These are phyloP conservation scores for Poeciliopsis turrubarensis DNA, from an alignment of 2,113 vertebrate species.

Conservation along the genomic window DNA sequence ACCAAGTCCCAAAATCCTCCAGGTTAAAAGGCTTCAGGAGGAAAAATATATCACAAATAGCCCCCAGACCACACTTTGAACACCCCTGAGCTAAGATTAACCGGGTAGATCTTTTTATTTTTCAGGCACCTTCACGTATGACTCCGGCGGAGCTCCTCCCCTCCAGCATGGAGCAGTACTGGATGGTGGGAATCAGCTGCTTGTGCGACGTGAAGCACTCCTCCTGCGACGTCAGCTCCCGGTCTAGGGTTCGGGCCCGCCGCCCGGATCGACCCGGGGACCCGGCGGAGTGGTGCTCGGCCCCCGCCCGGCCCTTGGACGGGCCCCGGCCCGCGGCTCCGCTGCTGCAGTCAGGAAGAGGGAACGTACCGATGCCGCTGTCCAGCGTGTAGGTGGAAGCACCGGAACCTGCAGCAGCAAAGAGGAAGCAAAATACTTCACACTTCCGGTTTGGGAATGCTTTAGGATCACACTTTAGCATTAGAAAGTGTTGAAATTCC, in stretches of 20 bases:
- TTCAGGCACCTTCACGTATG: slow-evolving; percentile 64
- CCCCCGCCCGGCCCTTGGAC: slow-evolving; percentile 83
- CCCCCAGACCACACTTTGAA: too few relatives aligned
- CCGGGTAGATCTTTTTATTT: too few relatives aligned
- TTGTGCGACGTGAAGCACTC: slow-evolving; percentile 81
- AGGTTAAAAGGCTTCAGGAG: too few relatives aligned
- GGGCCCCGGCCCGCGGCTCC: slow-evolving; percentile 84
- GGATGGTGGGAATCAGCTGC: slow-evolving; percentile 76
- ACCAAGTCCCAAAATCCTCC: too few relatives aligned
- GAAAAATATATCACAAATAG: too few relatives aligned
- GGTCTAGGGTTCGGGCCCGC: slow-evolving; percentile 91
- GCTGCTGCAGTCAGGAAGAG: slow-evolving; percentile 88
- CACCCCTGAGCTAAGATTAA: too few relatives aligned
- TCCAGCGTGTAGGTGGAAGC: slow-evolving; percentile 93
- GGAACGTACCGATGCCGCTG: slow-evolving; percentile 97
- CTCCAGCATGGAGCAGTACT: slow-evolving; percentile 75
- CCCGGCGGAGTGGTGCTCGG: slow-evolving; percentile 79
- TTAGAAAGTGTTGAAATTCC: too few relatives aligned
- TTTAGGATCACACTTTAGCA: too few relatives aligned
- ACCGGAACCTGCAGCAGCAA: slow-evolving; percentile 81
- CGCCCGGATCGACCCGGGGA: slow-evolving; percentile 77
- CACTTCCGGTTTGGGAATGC: too few relatives aligned
- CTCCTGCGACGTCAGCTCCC: slow-evolving; percentile 85
- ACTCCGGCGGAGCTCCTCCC: slow-evolving; percentile 48
- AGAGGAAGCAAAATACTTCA: slow-evolving; percentile 36